These are phyloP conservation scores for Trochalopteron elliotii DNA, from an alignment of 2,113 vertebrate species.

Conservation along the genomic window DNA sequence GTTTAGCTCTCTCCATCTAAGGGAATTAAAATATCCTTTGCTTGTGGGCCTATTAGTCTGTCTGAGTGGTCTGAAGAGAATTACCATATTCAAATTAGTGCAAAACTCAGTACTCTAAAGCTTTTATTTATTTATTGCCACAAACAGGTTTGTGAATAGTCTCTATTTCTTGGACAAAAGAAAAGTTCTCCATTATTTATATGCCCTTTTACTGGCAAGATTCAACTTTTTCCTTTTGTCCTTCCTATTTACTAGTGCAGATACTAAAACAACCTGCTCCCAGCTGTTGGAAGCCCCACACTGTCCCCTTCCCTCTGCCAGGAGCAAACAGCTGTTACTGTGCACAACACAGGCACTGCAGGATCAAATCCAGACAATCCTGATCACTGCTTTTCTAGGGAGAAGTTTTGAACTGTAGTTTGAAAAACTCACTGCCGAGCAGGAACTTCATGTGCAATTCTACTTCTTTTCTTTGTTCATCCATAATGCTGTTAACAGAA, in stretches of 20 bases:
- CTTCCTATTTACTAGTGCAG: slow-evolving; percentile 10
- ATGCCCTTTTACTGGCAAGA: not conserved
- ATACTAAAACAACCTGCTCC: not conserved
- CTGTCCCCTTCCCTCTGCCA: not conserved
- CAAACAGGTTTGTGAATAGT: not conserved
- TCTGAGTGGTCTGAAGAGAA: not conserved
- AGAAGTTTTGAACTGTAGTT: not conserved
- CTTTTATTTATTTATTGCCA: not conserved
- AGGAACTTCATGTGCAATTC: not conserved
- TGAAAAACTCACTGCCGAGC: not conserved
- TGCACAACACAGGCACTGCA: not conserved
- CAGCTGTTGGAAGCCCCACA: not conserved
- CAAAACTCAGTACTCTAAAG: not conserved
- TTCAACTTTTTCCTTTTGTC: not conserved
- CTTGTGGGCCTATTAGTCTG: not conserved
- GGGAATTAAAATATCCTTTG: not conserved
- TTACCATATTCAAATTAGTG: not conserved
- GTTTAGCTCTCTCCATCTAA: not conserved
- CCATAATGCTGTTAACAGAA: not conserved
- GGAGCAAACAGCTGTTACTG: not conserved
- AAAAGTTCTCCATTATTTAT: not conserved
- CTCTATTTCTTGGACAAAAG: not conserved
- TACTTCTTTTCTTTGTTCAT: not conserved
- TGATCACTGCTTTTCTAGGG: not conserved
- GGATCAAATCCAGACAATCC: not conserved